Evolutionary conservation across 2,888 invertebrate genomes (phyloP), one percentile per base, ranked within the genome.

Genomic region (Sycophila texana): DNA sequence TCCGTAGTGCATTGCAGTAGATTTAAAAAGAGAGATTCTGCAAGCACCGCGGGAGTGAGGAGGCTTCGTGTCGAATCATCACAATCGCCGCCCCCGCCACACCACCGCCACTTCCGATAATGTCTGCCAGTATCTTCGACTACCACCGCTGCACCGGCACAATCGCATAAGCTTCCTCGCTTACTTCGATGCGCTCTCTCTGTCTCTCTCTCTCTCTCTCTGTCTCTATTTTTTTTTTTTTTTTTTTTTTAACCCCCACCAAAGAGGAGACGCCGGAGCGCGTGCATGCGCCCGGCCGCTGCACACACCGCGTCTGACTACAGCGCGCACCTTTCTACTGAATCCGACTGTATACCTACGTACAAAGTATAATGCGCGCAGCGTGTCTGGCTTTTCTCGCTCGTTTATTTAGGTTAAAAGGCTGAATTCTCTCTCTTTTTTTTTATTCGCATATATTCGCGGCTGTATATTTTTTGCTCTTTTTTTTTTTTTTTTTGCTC

Each of bases 1-100:
- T 96, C 96, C 96, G 96, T 96, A 96, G 96, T 96, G 96, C 96
- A 96, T 96, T 96, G 96, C 96, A 96, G 96, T 96, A 77, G 79
- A 63, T 90, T 90, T 90, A 90, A 84, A 83, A 83, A 86, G 85
- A 86, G 86, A 93, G 92, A 92, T 92, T 94, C 95, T 96, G 96
- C 96, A 96, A 96, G 96, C 96, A 96, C 95, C 95, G 96, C 95
- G 96, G 96, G 95, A 96, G 95, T 96, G 96, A 96, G 95, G 95
- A 91, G 92, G 92, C 92, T 84, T 87, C 89, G 90, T 82, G 89
- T 86, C 85, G 83, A 83, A 84, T 88, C 81, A 76, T 78, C 81
- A 58, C 74, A 70, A 80, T 77, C 77, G 67, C 67, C 72, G 63
- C 60, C 26, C 14, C 4, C 13, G 22, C 60, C 20, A n/a, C 20